phyloP scores from a whole-genome alignment of 2,113 vertebrate species.

The Hirundichthys speculiger region DNA sequence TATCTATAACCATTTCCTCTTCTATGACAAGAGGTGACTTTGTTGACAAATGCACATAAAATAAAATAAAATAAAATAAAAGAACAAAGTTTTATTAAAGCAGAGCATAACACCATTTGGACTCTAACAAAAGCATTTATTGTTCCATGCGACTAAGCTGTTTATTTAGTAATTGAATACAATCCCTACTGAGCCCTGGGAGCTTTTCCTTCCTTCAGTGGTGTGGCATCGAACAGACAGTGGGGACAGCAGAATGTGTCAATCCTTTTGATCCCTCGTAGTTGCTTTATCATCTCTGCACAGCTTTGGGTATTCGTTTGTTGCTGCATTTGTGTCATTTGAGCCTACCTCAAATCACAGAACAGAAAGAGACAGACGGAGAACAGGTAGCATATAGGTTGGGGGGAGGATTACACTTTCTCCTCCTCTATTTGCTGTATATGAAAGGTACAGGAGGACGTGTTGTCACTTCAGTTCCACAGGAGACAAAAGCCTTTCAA shows the following conservation, averaged over 20 bases:
- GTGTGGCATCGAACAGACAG: slow-evolving; percentile 49
- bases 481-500: slow-evolving; percentile 59
- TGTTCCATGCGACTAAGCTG: slow-evolving; percentile 45
- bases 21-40: too few species aligned
- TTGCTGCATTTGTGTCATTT: slow-evolving; percentile 51
- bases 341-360: slow-evolving; percentile 38
- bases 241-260: slow-evolving; percentile 58
- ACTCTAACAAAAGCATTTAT: slow-evolving; percentile 41
- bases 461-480: slow-evolving; percentile 53
- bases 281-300: slow-evolving; percentile 53
- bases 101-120: background rate
- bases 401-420: slow-evolving; percentile 34
- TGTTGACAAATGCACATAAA: too few species aligned
- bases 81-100: slow-evolving; percentile 11
- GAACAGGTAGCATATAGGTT: slow-evolving; percentile 49
- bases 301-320: slow-evolving; percentile 66
- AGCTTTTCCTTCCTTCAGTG: slow-evolving; percentile 38
- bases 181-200: slow-evolving; percentile 40
- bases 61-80: background rate
- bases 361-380: slow-evolving; percentile 16
- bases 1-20: too few species aligned
- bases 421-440: slow-evolving; percentile 28
- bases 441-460: slow-evolving; percentile 55
- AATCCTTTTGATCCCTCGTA: slow-evolving; percentile 59
- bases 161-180: slow-evolving; percentile 65